Base-by-base conservation (phyloP, 2,888 invertebrate species). In the Actias luna region DNA sequence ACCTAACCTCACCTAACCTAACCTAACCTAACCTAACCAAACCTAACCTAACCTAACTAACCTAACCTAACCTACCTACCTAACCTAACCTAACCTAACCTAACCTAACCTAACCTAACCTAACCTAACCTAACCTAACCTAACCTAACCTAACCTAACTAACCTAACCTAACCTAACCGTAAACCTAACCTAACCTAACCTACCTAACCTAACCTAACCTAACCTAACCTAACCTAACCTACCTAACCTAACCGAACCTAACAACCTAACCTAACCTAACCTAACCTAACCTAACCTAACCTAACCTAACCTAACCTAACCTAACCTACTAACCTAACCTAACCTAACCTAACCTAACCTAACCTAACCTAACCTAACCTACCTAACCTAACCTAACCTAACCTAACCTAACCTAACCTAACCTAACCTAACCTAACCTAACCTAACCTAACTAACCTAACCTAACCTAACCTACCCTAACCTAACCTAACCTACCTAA, bases 151-250 rank as follows among this genome's bases (percentile, higher is more conserved):
- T 64, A 64, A 63, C 36, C 12, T 36, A 36, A 36, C 36, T 65
- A 69, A 67, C 69, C 69, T 66, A 69, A 67, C 68, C 67, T 65
- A 65, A 65, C 68, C 66, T 67, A 69, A 67, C 67, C 65, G 64
- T 65, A 67, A 67, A 64, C 65, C 64, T 64, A 65, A 64, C 66
- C 36, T 36, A 36, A 36, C 36, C 64, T 65, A 65, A 65, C 64
- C n/a, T n/a, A n/a, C 36, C 36, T 36, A 33, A 36, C 12, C 36
- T 36, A 36, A 36, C 36, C 36, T 36, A 36, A 35, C 7, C 35
- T 12, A 10, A 35, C 7, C 35, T 12, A 16, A 36, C 36, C 36
- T 36, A 36, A 36, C 36, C 36, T 36, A 36, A 35, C 35, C 12
- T 10, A 35, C 36, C 36, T 36, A 36, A 36, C n/a, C n/a, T n/a